phyloP scores from a whole-genome alignment of 2,888 invertebrate species.

The Apoda limacodes region DNA sequence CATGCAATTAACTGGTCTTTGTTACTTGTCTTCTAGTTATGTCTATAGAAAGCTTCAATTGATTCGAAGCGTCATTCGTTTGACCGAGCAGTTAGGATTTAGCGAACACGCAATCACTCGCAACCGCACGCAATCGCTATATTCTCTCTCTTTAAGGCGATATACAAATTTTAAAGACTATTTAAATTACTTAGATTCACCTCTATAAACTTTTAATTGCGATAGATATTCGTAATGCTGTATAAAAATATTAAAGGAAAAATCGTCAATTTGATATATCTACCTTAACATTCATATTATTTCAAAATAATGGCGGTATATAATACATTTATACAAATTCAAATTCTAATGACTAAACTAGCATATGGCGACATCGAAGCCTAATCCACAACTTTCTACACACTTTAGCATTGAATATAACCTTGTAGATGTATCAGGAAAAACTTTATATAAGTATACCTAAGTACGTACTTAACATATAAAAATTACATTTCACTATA shows the following conservation, averaged over 20 bases:
- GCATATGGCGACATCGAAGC: constrained; percentile 62
- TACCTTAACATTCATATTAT: constrained; percentile 62
- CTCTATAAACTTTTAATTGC: constrained; percentile 69
- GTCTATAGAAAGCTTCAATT: too few relatives aligned
- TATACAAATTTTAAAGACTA: constrained; percentile 61
- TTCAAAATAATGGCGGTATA: constrained; percentile 60
- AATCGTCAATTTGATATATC: constrained; percentile 59
- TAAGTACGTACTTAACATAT: constrained; percentile 54
- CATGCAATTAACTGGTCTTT: too few relatives aligned
- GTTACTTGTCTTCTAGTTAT: too few relatives aligned
- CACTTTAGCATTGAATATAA: constrained; percentile 59
- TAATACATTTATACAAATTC: constrained; percentile 68
- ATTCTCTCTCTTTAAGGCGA: constrained; percentile 69
- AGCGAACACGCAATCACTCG: constrained; percentile 51
- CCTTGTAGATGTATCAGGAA: too few relatives aligned
- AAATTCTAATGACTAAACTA: constrained; percentile 50
- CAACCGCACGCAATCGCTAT: constrained; percentile 60
- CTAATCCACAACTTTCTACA: constrained; percentile 65
- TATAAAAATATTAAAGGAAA: constrained; percentile 71
- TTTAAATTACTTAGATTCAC: constrained; percentile 64
- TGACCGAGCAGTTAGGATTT: too few relatives aligned
- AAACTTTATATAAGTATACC: background rate
- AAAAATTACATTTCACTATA: constrained; percentile 64
- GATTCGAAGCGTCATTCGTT: too few relatives aligned
- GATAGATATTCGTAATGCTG: constrained; percentile 66